These are phyloP conservation scores for Thrips palmi DNA, from an alignment of 1,140 invertebrate species.

Conservation along the genomic window DNA sequence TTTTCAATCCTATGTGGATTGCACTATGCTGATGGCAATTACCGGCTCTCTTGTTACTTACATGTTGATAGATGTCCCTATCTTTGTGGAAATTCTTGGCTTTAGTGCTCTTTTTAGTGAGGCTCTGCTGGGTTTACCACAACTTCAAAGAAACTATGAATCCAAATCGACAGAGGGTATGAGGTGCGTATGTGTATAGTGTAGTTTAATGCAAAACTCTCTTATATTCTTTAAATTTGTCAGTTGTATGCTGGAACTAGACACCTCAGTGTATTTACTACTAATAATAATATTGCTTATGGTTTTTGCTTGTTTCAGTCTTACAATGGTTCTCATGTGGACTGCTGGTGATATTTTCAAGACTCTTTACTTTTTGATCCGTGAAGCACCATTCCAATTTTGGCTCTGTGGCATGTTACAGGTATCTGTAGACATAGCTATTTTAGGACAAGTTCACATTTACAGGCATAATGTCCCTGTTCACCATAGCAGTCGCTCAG, in stretches of 20 bases:
- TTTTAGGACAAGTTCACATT: conserved; percentile 55
- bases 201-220: conserved; percentile 6
- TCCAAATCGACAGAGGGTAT: conserved; percentile 90
- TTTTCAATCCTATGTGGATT: conserved; percentile 90
- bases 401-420: conserved; percentile 88
- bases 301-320: conserved; percentile 33
- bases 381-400: conserved; percentile 84
- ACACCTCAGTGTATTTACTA: conserved; percentile 6
- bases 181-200: conserved; percentile 46
- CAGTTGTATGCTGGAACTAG: neutral
- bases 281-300: conserved; percentile 9
- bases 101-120: conserved; percentile 91
- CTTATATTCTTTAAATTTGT: conserved; percentile 1
- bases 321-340: conserved; percentile 95
- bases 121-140: conserved; percentile 87
- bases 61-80: conserved; percentile 55
- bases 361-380: conserved; percentile 84
- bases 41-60: conserved; percentile 71
- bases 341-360: conserved; percentile 90
- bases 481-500: neutral
- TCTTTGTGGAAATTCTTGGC: conserved; percentile 78
- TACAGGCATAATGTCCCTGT: conserved; percentile 14
- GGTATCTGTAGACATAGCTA: conserved; percentile 66
- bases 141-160: conserved; percentile 73
- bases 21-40: conserved; percentile 70